These are phyloP conservation scores for Natrix natrix DNA, from an alignment of 2,797 vertebrate genomes.

Conservation along the genomic window DNA sequence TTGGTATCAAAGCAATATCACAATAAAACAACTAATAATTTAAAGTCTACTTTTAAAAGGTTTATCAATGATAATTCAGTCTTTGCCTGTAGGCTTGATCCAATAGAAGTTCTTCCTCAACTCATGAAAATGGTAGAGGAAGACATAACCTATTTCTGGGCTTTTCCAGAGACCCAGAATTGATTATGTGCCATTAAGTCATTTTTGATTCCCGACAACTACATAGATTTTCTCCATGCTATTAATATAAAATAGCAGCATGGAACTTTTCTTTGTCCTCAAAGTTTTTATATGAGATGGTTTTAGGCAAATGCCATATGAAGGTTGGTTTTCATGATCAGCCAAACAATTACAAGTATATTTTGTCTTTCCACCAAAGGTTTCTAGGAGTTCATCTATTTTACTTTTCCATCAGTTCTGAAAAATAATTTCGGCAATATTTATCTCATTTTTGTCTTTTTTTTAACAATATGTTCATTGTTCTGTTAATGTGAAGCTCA, in stretches of 20 bases:
- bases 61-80: not conserved
- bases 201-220: not conserved
- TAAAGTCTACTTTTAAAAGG: not conserved
- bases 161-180: not conserved
- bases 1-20: not conserved
- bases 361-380: not conserved
- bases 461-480: not conserved
- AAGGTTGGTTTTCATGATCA: not conserved
- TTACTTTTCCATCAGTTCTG: not conserved
- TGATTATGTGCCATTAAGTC: not conserved
- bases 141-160: not conserved
- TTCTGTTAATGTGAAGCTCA: not conserved
- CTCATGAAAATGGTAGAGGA: not conserved
- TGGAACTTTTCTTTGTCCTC: not conserved
- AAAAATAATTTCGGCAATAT: not conserved
- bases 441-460: not conserved
- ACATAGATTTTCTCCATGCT: not conserved
- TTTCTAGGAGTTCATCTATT: not conserved
- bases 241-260: not conserved
- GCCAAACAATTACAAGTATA: not conserved
- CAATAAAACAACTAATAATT: not conserved
- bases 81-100: not conserved
- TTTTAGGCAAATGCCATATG: not conserved
- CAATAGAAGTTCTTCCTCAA: not conserved
- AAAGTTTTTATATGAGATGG: not conserved